These are phyloP conservation scores for Heteromurus nitidus DNA, from an alignment of 2,888 invertebrate species.

Conservation along the genomic window DNA sequence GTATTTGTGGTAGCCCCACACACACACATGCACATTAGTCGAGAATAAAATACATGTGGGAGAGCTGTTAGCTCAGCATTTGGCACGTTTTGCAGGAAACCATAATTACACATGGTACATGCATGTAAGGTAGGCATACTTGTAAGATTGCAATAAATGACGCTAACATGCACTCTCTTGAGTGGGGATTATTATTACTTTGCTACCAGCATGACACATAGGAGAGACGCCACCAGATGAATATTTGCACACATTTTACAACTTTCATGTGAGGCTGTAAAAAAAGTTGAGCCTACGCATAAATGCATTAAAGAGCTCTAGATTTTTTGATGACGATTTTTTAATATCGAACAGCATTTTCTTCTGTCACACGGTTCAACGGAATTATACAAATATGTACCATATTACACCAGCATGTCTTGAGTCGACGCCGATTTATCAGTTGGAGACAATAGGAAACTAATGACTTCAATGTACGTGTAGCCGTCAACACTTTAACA, in stretches of 20 bases:
- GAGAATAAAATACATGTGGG: neutral
- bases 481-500: neutral
- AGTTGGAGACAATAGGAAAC: neutral
- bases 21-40: neutral
- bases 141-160: slow-evolving; percentile 39
- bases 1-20: neutral
- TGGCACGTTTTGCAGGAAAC: slow-evolving; percentile 26
- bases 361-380: neutral
- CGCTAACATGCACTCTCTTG: slow-evolving; percentile 33
- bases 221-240: slow-evolving; percentile 1
- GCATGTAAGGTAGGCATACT: neutral
- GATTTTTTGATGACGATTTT: neutral
- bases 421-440: too few species aligned
- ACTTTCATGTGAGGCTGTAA: slow-evolving; percentile 37
- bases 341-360: neutral
- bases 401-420: too few species aligned
- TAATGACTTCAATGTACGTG: neutral
- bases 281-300: neutral
- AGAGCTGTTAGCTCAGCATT: neutral
- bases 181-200: slow-evolving; percentile 31
- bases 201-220: neutral
- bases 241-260: slow-evolving; percentile 35
- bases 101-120: slow-evolving; percentile 43
- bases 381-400: neutral
- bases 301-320: neutral